These are phyloP conservation scores for Neoseiulus cucumeris DNA, from an alignment of 1,140 invertebrate genomes.

Conservation along the genomic window DNA sequence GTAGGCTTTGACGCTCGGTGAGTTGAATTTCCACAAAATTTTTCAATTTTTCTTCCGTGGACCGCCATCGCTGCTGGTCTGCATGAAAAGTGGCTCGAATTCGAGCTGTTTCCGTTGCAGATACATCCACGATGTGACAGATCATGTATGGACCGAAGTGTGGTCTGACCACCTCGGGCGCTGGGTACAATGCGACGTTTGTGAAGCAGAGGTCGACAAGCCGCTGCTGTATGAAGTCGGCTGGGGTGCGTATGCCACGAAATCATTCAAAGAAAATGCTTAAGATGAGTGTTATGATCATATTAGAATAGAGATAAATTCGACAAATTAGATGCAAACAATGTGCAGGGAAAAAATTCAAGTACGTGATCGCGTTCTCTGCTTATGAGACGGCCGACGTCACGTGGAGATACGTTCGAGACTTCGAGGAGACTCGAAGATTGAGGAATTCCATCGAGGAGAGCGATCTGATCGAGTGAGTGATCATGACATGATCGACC, in stretches of 20 bases:
- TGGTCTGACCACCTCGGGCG: slow-evolving; percentile 40
- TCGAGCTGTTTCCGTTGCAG: slow-evolving; percentile 16
- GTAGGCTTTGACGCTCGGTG: slow-evolving; percentile 57
- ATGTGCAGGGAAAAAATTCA: slow-evolving; percentile 52
- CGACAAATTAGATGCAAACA: no score
- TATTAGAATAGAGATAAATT: no score
- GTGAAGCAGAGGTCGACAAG: slow-evolving; percentile 67
- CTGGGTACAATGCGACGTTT: slow-evolving; percentile 89
- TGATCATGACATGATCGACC: no score
- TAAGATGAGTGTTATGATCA: no score
- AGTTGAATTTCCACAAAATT: no score
- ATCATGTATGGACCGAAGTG: slow-evolving; percentile 96
- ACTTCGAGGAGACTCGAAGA: slow-evolving; percentile 32
- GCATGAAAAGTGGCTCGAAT: no score
- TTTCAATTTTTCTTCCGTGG: no score
- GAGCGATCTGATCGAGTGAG: not conserved
- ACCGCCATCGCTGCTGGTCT: no score
- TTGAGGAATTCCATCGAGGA: slow-evolving; percentile 10
- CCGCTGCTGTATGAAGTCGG: slow-evolving; percentile 81
- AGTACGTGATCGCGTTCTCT: slow-evolving; percentile 72
- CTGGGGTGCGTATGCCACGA: slow-evolving; percentile 41
- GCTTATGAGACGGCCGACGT: slow-evolving; percentile 83
- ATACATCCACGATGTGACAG: slow-evolving; percentile 56
- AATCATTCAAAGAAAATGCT: no score
- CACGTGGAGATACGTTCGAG: slow-evolving; percentile 70